Evolutionary conservation across 2,797 vertebrate species (phyloP).

Genomic region (Chiropotes sagulatus): DNA sequence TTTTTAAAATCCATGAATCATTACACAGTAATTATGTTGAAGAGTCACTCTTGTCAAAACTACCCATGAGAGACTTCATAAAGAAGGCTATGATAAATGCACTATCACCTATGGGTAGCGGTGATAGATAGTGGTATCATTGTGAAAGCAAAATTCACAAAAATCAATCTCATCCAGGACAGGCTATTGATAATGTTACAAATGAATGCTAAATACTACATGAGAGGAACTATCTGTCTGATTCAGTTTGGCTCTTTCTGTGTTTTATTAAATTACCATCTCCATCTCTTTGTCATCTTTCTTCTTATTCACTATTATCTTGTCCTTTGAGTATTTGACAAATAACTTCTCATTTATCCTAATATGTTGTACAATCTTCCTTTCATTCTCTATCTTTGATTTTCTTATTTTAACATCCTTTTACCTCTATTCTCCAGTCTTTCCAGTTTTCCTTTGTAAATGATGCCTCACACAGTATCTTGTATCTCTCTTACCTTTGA

Average conservation of each 20-base stretch:
- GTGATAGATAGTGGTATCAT: neutral
- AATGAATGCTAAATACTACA: neutral
- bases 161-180: neutral
- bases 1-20: neutral
- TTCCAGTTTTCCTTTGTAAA: conserved; percentile 48
- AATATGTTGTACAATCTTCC: neutral
- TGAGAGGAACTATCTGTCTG: neutral
- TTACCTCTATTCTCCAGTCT: conserved; percentile 49
- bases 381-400: conserved; percentile 66
- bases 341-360: conserved; percentile 65
- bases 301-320: neutral
- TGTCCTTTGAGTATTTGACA: conserved; percentile 57
- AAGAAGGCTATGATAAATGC: neutral
- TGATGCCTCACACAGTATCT: conserved; percentile 23
- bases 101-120: neutral
- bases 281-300: neutral
- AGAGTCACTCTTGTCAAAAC: neutral
- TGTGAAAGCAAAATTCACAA: neutral
- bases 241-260: neutral
- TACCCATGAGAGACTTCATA: neutral
- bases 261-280: conserved; percentile 45
- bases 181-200: neutral
- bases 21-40: conserved; percentile 5
- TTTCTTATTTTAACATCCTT: conserved; percentile 58
- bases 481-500: conserved; percentile 57